These are phyloP conservation scores for Helarctos malayanus DNA, from an alignment of 2,797 vertebrate species.

Conservation along the genomic window DNA sequence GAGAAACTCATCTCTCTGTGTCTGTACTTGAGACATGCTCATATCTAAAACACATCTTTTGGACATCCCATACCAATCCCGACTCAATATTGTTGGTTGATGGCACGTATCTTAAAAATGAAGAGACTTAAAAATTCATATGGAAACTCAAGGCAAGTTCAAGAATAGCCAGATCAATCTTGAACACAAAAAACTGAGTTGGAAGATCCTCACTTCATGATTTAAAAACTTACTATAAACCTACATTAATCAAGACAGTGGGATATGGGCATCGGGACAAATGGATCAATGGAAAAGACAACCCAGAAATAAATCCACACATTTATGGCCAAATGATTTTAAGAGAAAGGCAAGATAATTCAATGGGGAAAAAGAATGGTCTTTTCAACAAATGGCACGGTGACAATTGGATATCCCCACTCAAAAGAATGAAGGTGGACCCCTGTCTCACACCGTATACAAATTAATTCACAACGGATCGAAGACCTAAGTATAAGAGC, in stretches of 20 bases:
- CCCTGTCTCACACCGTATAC: background rate
- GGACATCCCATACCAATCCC: background rate
- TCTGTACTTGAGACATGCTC: background rate
- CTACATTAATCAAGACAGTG: background rate
- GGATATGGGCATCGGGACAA: background rate
- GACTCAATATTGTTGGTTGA: background rate
- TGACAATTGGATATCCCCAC: background rate
- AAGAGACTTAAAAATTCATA: background rate
- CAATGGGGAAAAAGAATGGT: background rate
- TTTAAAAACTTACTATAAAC: background rate
- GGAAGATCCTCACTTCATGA: background rate
- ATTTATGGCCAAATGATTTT: background rate
- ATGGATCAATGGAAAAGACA: background rate
- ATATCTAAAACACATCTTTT: background rate
- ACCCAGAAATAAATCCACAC: background rate
- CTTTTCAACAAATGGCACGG: background rate
- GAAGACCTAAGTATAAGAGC: background rate
- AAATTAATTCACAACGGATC: background rate
- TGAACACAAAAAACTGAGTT: background rate
- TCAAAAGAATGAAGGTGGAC: background rate
- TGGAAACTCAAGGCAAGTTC: background rate
- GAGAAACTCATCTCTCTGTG: background rate
- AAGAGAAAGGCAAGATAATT: background rate
- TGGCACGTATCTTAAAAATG: background rate
- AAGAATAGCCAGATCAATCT: background rate